Base-by-base conservation (phyloP, 2,888 invertebrate species). In the Nomada flava region DNA sequence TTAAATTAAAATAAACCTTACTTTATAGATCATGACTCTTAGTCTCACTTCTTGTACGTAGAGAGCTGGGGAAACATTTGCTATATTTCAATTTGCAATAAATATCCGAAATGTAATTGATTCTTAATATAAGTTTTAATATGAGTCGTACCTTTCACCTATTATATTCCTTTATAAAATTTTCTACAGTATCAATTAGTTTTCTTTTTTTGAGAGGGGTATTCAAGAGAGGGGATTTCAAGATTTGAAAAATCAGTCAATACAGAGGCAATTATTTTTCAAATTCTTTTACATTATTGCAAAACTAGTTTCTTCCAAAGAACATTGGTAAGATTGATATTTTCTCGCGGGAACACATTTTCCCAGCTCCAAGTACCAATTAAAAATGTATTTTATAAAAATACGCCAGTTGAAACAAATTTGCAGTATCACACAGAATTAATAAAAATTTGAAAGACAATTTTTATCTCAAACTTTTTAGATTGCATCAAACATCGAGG, bases 1-100 rank as follows among this genome's bases (percentile, higher is more conserved):
- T 4, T 47, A 73, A 55, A 15, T 4, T 47, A 73, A 55, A 15
- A 13, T 59, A 52, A 42, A 20, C 9, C 3, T 60, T 44, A 20
- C n/a, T 63, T 55, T 59, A 18, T 42, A 57, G 36, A n/a, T 7
- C 2, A 50, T 50, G 42, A 53, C n/a, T 5, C 55, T 20, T 42
- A 59, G 13, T 11, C 15, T 47, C 11, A 15, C 47, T 47, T 47
- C 15, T 47, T 47, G 3, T 47, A 13, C 15, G 4, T 47, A 47
- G 47, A 42, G 26, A 67, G 55, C 53, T 78, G 71, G 53, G 53
- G 52, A 78, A 55, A 71, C 23, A 20, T 15, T 47, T 47, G 11
- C 15, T 47, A 13, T 47, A 47, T 15, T 47, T 15, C 3, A 47
- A 47, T 13, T 47, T 3, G 2, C 13, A 4, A 47, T 47, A 13